Conservation (phyloP, 1,140 invertebrate genomes). For the Euborellia annulipes region DNA sequence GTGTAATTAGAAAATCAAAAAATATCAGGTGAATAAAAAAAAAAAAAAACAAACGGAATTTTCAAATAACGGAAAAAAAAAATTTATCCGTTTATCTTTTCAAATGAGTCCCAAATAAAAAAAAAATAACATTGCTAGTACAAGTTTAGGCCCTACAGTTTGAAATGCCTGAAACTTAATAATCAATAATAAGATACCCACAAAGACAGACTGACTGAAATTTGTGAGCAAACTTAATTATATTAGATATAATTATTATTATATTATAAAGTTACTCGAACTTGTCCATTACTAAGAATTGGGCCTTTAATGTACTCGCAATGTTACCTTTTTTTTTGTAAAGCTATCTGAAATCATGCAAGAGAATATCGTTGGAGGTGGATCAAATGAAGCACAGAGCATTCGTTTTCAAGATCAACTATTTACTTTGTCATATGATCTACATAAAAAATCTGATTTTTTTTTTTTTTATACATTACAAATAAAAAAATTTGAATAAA, state of each 20-base stretch:
- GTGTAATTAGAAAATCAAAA: too few species aligned
- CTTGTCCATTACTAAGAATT: constrained; percentile 11
- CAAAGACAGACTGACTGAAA: not conserved
- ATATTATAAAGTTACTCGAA: constrained; percentile 14
- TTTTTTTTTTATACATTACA: constrained; percentile 12
- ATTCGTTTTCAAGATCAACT: constrained; percentile 8
- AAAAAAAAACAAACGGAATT: too few species aligned
- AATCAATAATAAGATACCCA: not conserved
- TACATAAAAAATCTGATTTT: constrained; percentile 8
- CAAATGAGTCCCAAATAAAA: too few species aligned
- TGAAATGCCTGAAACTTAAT: constrained; percentile 1
- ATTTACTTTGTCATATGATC: constrained; percentile 11
- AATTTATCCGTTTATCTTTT: too few species aligned
- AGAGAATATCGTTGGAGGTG: constrained; percentile 8
- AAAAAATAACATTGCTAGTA: constrained; percentile 8
- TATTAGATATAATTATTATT: constrained; percentile 1
- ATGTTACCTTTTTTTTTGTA: constrained; percentile 7
- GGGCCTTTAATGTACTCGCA: constrained; percentile 11
- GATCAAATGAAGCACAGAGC: constrained; percentile 12
- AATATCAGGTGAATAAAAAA: too few species aligned
- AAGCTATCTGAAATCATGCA: constrained; percentile 15
- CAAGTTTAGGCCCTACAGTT: constrained; percentile 8
- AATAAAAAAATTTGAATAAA: constrained; percentile 9
- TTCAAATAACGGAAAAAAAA: too few species aligned
- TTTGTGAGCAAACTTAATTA: not conserved